These are phyloP conservation scores for Eretmochelys imbricata DNA, from an alignment of 2,113 vertebrate genomes.

Conservation along the genomic window DNA sequence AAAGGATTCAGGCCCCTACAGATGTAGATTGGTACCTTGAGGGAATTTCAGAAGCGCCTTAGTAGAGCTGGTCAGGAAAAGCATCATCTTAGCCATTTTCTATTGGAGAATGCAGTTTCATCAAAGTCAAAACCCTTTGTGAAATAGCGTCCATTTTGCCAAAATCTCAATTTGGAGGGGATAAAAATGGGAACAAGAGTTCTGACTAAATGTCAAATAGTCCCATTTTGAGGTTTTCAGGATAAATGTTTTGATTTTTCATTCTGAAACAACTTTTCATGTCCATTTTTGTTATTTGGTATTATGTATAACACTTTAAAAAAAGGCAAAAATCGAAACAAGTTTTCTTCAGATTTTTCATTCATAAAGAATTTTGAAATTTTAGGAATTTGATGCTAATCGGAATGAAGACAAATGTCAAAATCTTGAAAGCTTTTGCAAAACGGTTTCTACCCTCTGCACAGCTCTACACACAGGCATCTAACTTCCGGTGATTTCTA, in stretches of 20 bases:
- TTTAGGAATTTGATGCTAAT: background rate
- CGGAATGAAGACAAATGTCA: background rate
- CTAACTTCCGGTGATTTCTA: fast-evolving
- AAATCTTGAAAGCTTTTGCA: background rate
- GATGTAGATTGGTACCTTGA: background rate
- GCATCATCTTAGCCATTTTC: background rate
- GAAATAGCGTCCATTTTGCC: background rate
- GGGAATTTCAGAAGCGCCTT: background rate
- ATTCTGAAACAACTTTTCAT: background rate
- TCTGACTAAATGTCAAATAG: background rate
- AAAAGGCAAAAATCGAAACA: background rate
- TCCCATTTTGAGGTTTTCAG: background rate
- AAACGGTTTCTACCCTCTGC: background rate
- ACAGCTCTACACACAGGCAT: background rate
- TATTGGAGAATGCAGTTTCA: background rate
- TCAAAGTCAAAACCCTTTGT: background rate
- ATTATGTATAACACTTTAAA: background rate
- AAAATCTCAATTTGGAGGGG: background rate
- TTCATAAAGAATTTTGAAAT: background rate
- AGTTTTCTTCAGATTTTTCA: background rate
- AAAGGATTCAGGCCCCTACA: background rate
- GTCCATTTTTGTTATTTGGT: background rate
- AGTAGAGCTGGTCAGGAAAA: background rate
- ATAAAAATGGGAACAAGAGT: background rate
- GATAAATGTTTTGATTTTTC: background rate